phyloP scores from a whole-genome alignment of 2,113 vertebrate genomes.

The Cairina moschata region DNA sequence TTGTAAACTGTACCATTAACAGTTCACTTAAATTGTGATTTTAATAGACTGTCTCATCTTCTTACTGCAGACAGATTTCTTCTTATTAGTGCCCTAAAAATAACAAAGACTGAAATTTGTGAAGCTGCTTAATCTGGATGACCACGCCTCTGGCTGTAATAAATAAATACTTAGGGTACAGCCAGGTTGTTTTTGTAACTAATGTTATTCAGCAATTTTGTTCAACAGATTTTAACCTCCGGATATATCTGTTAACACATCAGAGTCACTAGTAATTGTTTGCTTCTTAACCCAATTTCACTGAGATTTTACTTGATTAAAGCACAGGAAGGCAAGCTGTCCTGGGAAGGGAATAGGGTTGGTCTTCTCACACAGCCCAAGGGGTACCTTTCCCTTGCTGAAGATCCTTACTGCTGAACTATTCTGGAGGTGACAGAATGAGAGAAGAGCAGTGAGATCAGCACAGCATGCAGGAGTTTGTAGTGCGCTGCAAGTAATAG shows the following conservation, averaged over 20 bases:
- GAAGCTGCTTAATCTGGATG: not conserved
- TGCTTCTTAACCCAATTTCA: not conserved
- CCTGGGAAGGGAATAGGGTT: not conserved
- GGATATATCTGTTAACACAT: not conserved
- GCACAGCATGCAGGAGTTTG: not conserved
- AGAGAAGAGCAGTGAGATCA: not conserved
- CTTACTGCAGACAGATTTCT: not conserved
- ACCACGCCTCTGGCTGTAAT: not conserved
- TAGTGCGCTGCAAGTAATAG: not conserved
- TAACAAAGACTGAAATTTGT: not conserved
- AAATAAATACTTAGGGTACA: not conserved
- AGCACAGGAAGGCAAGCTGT: not conserved
- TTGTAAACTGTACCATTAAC: not conserved
- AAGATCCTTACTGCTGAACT: not conserved
- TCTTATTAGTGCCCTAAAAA: not conserved
- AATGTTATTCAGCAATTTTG: not conserved
- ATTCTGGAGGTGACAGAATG: not conserved
- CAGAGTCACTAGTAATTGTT: not conserved
- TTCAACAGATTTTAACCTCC: not conserved
- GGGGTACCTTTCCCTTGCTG: not conserved
- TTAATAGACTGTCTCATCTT: not conserved
- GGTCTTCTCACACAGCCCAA: not conserved
- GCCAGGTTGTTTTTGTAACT: not conserved
- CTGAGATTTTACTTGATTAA: not conserved
- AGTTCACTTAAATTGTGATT: not conserved